Percentiles rank a stretch among this genome's conserved stretches.
These are phyloP conservation scores for Oophaga sylvatica DNA, from an alignment of 2,797 vertebrate species.

Conservation along the genomic window DNA sequence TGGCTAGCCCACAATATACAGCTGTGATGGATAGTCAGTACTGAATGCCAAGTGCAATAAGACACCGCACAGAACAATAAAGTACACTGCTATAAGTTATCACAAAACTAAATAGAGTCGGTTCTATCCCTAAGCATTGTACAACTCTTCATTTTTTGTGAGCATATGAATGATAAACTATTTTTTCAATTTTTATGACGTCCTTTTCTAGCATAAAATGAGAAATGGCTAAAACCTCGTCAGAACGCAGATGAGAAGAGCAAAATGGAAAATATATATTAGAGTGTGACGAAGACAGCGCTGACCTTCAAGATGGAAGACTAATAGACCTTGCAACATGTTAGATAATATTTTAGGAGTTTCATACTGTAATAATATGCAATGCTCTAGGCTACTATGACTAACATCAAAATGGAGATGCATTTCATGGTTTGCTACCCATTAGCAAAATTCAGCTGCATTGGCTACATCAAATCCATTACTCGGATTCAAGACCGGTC, in stretches of 20 bases:
- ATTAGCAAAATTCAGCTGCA: conserved; percentile 22
- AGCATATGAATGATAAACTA: neutral
- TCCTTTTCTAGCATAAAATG: neutral
- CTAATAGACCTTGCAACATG: conserved; percentile 19
- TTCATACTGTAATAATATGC: conserved; percentile 26
- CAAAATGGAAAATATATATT: conserved; percentile 20
- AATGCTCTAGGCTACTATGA: conserved; percentile 10
- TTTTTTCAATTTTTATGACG: neutral
- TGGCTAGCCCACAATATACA: conserved; percentile 14
- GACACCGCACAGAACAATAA: neutral
- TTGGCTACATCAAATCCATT: conserved; percentile 25
- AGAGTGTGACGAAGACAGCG: neutral
- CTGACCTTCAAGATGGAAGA: conserved; percentile 32
- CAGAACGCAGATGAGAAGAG: conserved; percentile 2
- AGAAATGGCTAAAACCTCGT: neutral
- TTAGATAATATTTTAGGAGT: conserved; percentile 34
- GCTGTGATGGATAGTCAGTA: neutral
- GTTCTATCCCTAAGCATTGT: neutral
- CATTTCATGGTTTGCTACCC: conserved; percentile 40
- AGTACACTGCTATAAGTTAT: neutral
- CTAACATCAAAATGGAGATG: conserved; percentile 25
- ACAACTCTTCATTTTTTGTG: neutral
- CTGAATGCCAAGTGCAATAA: neutral
- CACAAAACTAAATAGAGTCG: neutral
- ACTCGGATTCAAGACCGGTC: neutral